These are phyloP conservation scores for Connochaetes taurinus DNA, from an alignment of 2,113 vertebrate genomes.

Conservation along the genomic window DNA sequence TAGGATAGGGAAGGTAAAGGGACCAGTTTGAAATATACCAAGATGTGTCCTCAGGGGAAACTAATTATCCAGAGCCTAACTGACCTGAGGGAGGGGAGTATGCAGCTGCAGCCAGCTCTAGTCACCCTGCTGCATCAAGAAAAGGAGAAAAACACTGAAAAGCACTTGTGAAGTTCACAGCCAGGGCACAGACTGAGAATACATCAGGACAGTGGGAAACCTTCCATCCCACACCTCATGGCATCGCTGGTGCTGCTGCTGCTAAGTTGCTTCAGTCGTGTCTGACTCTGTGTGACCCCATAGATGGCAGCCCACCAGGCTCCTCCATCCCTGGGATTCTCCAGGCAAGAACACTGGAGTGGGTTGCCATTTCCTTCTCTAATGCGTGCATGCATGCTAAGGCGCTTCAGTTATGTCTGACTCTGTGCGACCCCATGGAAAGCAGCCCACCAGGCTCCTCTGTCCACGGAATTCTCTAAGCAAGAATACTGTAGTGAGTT, in stretches of 20 bases:
- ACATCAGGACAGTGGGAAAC: not conserved
- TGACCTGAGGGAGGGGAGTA: not conserved
- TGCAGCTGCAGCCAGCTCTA: not conserved
- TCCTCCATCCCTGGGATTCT: not conserved
- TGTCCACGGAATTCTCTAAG: accelerated
- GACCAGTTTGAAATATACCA: not conserved
- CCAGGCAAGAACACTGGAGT: not conserved
- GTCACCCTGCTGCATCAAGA: not conserved
- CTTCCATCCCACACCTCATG: not conserved
- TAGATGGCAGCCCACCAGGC: not conserved
- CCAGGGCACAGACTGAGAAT: not conserved
- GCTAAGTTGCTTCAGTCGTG: not conserved
- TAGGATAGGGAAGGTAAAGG: not conserved
- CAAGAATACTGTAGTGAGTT: not conserved
- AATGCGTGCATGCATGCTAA: not conserved
- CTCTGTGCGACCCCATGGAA: not conserved
- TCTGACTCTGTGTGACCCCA: not conserved
- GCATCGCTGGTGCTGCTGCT: not conserved
- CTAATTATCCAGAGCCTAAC: not conserved
- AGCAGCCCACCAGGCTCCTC: not conserved
- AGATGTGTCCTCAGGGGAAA: not conserved
- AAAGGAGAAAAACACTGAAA: not conserved
- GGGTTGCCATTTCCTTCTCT: not conserved
- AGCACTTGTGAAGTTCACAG: not conserved
- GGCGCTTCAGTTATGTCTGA: not conserved